Percentiles rank a stretch among this genome's conserved stretches.
Evolutionary conservation across 2,888 invertebrate species (phyloP).

Genomic region (Nymphalis c-album): DNA sequence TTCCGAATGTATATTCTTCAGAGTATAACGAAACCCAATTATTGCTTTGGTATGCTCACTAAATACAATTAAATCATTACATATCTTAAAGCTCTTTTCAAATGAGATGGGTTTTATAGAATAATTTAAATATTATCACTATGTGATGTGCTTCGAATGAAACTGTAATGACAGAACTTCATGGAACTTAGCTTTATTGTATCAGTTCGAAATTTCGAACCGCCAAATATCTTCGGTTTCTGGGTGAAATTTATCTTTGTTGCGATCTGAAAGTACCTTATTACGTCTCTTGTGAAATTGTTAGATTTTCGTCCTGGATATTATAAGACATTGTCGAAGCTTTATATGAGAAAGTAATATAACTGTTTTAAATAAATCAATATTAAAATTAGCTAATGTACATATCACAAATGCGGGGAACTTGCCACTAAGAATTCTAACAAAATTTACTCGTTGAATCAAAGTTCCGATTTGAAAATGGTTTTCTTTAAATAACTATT

Average conservation of each 20-base stretch:
- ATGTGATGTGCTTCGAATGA: constrained; percentile 1
- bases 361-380: too few relatives aligned
- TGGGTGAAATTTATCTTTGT: constrained; percentile 42
- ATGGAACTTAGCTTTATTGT: constrained; percentile 25
- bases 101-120: background rate
- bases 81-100: background rate
- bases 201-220: constrained; percentile 34
- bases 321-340: background rate
- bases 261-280: constrained; percentile 35
- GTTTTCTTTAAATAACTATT: too few relatives aligned
- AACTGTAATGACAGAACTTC: constrained; percentile 16
- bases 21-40: too few relatives aligned
- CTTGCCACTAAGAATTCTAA: too few relatives aligned
- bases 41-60: too few relatives aligned
- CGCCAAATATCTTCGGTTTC: constrained; percentile 39
- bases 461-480: too few relatives aligned
- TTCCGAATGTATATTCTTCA: too few relatives aligned
- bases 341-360: background rate
- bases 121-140: background rate
- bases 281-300: constrained; percentile 37
- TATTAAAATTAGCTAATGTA: too few relatives aligned
- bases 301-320: constrained; percentile 5
- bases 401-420: too few relatives aligned
- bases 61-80: background rate
- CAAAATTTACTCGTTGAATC: too few relatives aligned